Base-by-base conservation (phyloP, 2,113 vertebrate genomes). In the Lepisosteus osseus region DNA sequence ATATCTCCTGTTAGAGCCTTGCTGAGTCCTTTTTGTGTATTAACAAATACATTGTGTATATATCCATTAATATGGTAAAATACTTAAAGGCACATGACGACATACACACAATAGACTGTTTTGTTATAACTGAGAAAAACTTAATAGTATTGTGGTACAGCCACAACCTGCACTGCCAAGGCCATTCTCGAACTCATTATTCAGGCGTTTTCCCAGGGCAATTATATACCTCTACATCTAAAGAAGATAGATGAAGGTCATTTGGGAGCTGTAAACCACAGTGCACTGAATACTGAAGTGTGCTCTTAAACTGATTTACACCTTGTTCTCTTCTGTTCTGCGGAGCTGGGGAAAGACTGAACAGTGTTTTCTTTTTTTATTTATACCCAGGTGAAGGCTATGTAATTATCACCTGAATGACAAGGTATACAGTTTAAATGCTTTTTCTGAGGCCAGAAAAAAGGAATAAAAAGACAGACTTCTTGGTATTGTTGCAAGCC, bases 211-310 rank as follows among this genome's bases (percentile, higher is more conserved):
- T 87, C 88, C 91, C 91, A 90, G 90, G 87, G 91, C 92, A 93
- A 90, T 93, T 93, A 93, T 86, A 85, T 86, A 90, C 85, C 90
- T 94, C 85, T 83, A 78, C 82, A 79, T 87, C 90, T 89, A 88
- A 92, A 87, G 85, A 91, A 90, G 93, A 93, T 88, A 89, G 88
- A 92, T 93, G 91, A 89, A 87, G 90, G 90, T 92, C 92, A 87
- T 90, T 86, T 86, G 89, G 88, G 90, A 90, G 85, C 88, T 84
- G 86, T 93, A 92, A 93, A 90, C 84, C 84, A 87, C 83, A 80
- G 82, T 6, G 80, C 82, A 87, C 76, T 86, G 88, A 91, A 93
- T 91, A 86, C 86, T 88, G 85, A 89, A 73, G 87, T 90, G 68
- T 87, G 86, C 91, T 89, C 88, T 90, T 90, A 89, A 89, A 82